Percentiles rank a stretch among this genome's conserved stretches.
Evolutionary conservation across 2,113 vertebrate species (phyloP).

Genomic region (Rhombomys opimus): DNA sequence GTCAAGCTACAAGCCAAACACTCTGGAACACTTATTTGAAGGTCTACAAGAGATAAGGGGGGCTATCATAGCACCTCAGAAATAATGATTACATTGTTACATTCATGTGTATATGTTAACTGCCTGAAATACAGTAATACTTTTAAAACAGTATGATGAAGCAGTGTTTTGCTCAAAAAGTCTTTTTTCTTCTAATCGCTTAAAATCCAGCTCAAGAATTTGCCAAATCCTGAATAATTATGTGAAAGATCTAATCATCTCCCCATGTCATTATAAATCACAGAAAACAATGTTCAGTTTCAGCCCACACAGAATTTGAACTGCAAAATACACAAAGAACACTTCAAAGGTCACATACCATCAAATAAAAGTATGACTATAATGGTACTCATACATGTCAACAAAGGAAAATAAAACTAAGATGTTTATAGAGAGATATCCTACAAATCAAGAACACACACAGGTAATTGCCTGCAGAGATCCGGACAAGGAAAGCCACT

Average conservation of each 20-base stretch:
- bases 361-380: slow-evolving; percentile 38
- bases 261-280: slow-evolving; percentile 66
- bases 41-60: neutral
- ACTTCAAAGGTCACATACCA: slow-evolving; percentile 44
- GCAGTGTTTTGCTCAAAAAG: neutral
- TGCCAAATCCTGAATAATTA: slow-evolving; percentile 64
- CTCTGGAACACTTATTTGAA: neutral
- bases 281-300: slow-evolving; percentile 40
- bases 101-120: neutral
- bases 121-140: neutral
- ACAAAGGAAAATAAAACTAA: slow-evolving; percentile 8
- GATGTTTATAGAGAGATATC: neutral
- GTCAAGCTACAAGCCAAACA: neutral
- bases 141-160: slow-evolving; percentile 25
- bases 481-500: neutral
- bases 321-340: slow-evolving; percentile 40
- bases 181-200: slow-evolving; percentile 54
- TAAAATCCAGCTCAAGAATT: slow-evolving; percentile 43
- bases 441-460: slow-evolving; percentile 10
- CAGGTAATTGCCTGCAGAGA: neutral
- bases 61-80: neutral
- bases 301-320: neutral
- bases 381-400: slow-evolving; percentile 12
- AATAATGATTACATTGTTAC: neutral
- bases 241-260: slow-evolving; percentile 56